These are phyloP conservation scores for Tachysurus vachellii DNA, from an alignment of 2,113 vertebrate species.

Conservation along the genomic window DNA sequence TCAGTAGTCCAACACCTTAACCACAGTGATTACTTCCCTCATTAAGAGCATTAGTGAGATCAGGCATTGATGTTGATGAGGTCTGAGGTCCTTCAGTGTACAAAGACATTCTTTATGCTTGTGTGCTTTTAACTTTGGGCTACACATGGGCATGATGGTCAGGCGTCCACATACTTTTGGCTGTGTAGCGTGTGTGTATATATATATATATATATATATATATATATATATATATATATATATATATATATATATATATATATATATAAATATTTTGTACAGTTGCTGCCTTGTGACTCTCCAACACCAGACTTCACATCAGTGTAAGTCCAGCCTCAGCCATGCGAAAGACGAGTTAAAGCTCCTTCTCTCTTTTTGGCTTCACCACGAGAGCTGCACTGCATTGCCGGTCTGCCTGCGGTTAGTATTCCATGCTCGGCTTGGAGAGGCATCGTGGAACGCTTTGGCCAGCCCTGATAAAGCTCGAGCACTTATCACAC, in stretches of 20 bases:
- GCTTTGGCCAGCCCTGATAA: conserved; percentile 46
- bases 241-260: too few relatives aligned
- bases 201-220: too few relatives aligned
- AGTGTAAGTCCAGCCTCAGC: conserved; percentile 57
- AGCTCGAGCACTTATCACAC: conserved; percentile 50
- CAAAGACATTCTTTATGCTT: background rate
- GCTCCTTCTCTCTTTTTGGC: background rate
- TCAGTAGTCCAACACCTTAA: too few relatives aligned
- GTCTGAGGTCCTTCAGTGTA: background rate
- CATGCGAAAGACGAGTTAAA: conserved; percentile 54
- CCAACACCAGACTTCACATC: conserved; percentile 59
- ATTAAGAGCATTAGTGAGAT: background rate
- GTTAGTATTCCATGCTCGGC: conserved; percentile 31
- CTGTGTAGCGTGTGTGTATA: too few relatives aligned
- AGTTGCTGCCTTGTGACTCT: conserved; percentile 51
- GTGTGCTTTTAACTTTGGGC: background rate
- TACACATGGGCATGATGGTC: background rate
- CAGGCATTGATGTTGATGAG: background rate
- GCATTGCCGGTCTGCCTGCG: background rate
- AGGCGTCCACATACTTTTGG: background rate
- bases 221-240: too few relatives aligned
- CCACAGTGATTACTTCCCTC: too few relatives aligned
- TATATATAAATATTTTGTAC: background rate
- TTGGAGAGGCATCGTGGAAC: conserved; percentile 5
- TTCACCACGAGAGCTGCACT: background rate